Percentiles rank a stretch among this genome's conserved stretches.
Conservation (phyloP, 2,888 invertebrate species). For the Acleris literana region DNA sequence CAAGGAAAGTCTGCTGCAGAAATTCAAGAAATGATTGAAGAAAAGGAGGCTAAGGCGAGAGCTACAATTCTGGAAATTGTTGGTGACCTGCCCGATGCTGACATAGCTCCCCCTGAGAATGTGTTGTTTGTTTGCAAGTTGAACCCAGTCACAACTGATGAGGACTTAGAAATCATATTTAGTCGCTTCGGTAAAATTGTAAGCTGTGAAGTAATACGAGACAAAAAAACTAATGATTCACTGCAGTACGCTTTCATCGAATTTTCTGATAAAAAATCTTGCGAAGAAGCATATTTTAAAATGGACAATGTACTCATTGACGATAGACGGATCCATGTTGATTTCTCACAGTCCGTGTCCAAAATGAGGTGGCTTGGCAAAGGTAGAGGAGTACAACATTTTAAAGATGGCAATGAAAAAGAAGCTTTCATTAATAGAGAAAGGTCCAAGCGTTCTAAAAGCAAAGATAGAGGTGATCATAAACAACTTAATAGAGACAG, state of each 20-base stretch:
- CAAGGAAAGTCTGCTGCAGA: slow-evolving; percentile 93
- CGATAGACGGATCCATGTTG: slow-evolving; percentile 99
- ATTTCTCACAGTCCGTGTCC: slow-evolving; percentile 99
- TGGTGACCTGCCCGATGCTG: slow-evolving; percentile 98
- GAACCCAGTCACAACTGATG: slow-evolving; percentile 98
- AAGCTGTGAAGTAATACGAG: slow-evolving; percentile 97
- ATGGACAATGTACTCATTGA: slow-evolving; percentile 99
- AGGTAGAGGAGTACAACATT: slow-evolving; percentile 89
- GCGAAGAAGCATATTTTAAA: slow-evolving; percentile 99
- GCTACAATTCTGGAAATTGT: slow-evolving; percentile 99
- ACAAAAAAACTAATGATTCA: slow-evolving; percentile 95
- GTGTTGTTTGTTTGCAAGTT: slow-evolving; percentile 99
- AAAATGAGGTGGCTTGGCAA: slow-evolving; percentile 96
- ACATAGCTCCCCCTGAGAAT: slow-evolving; percentile 99
- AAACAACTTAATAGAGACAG: slow-evolving; percentile 39
- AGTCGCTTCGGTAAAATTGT: slow-evolving; percentile 97
- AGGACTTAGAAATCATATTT: slow-evolving; percentile 98
- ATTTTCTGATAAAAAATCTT: slow-evolving; percentile 95
- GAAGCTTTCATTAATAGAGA: slow-evolving; percentile 43
- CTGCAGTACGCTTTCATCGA: slow-evolving; percentile 99
- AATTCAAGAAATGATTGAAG: slow-evolving; percentile 93
- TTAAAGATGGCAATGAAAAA: slow-evolving; percentile 60
- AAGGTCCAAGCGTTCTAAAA: slow-evolving; percentile 45
- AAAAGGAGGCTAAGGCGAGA: slow-evolving; percentile 97
- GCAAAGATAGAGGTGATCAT: slow-evolving; percentile 39